Conservation (phyloP, 92 coral and sea anemone species). For the Heteractis magnifica region DNA sequence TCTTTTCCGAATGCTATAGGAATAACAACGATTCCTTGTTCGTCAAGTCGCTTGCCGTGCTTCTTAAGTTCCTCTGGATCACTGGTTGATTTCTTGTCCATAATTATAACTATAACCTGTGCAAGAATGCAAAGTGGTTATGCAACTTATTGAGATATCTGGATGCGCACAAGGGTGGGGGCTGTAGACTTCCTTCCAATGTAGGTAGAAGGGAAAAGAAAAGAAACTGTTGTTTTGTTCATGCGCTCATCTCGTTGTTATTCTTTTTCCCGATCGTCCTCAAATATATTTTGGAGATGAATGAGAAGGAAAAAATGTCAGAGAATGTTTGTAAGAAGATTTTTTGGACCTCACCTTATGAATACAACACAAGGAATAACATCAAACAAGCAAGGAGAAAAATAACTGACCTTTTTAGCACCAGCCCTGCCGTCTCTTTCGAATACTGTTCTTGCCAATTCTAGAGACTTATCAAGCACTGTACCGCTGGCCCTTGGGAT, state of each 20-base stretch:
- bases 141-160: background rate
- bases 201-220: too few species aligned
- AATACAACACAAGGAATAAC: background rate
- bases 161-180: too few species aligned
- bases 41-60: constrained; percentile 58
- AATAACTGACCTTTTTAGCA: constrained; percentile 29
- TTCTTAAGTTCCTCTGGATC: constrained; percentile 35
- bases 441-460: constrained; percentile 42
- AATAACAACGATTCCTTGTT: constrained; percentile 65
- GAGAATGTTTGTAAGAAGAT: too few species aligned
- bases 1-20: constrained; percentile 76
- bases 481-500: constrained; percentile 20
- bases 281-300: too few species aligned
- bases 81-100: constrained; percentile 70
- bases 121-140: background rate
- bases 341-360: too few species aligned
- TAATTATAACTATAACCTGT: constrained; percentile 62
- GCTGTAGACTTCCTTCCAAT: too few species aligned
- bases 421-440: constrained; percentile 30
- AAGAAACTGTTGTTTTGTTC: too few species aligned
- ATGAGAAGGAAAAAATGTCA: too few species aligned
- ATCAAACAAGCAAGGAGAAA: background rate
- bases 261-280: too few species aligned
- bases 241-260: too few species aligned
- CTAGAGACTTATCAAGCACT: constrained; percentile 43